These are phyloP conservation scores for Sprattus sprattus DNA, from an alignment of 2,113 vertebrate genomes.

Conservation along the genomic window DNA sequence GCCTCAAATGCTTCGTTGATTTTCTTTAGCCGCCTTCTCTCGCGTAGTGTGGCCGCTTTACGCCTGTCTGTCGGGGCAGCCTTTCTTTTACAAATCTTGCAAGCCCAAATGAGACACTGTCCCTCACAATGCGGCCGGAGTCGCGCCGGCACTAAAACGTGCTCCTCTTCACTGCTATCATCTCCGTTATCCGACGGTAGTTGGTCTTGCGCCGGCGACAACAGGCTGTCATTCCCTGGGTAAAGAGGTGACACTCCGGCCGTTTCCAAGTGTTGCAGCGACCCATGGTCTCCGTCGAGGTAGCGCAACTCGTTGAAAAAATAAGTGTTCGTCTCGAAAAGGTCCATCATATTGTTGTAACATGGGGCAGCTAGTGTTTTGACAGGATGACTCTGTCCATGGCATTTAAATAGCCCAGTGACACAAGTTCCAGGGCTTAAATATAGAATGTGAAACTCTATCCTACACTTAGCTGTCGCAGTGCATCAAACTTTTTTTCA, in stretches of 20 bases:
- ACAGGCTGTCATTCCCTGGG: slow-evolving; percentile 80
- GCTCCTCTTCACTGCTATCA: slow-evolving; percentile 91
- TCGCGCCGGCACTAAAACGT: slow-evolving; percentile 89
- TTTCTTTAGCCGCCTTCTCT: slow-evolving; percentile 91
- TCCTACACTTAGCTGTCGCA: slow-evolving; percentile 88
- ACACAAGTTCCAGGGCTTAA: slow-evolving; percentile 91
- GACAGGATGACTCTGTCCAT: slow-evolving; percentile 74
- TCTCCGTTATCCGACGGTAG: slow-evolving; percentile 82
- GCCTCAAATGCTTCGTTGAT: slow-evolving; percentile 98
- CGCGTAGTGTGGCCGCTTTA: slow-evolving; percentile 92
- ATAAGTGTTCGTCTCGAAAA: slow-evolving; percentile 97
- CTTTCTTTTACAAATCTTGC: slow-evolving; percentile 94
- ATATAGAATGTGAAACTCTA: slow-evolving; percentile 98
- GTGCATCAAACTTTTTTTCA: slow-evolving; percentile 81
- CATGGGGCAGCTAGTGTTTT: slow-evolving; percentile 62
- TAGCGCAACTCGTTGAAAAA: slow-evolving; percentile 86
- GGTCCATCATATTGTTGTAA: slow-evolving; percentile 96
- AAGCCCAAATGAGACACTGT: slow-evolving; percentile 96
- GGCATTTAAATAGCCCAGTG: slow-evolving; percentile 96
- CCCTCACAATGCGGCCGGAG: slow-evolving; percentile 89
- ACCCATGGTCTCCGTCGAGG: slow-evolving; percentile 87
- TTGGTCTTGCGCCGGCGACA: slow-evolving; percentile 84
- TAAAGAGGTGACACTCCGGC: slow-evolving; percentile 88
- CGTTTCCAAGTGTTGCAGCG: slow-evolving; percentile 87
- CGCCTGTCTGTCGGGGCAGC: slow-evolving; percentile 90